Evolutionary conservation across 2,888 invertebrate species (phyloP).

Genomic region (Spicauda simplicius): DNA sequence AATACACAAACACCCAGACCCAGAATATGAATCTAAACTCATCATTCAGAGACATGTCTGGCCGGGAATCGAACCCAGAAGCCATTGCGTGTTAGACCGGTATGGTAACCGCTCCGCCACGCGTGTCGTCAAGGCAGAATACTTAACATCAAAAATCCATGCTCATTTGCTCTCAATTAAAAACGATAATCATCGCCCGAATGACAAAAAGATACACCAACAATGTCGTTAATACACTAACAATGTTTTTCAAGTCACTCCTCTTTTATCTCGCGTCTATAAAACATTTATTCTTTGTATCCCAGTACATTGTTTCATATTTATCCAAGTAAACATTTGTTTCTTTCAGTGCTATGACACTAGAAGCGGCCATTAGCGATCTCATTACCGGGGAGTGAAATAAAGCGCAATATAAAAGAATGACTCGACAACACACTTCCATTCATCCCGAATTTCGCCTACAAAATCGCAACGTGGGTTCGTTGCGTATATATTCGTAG

Average conservation of each 20-base stretch:
- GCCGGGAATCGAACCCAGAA: no score
- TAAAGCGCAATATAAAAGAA: conserved; percentile 79
- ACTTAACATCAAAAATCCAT: no score
- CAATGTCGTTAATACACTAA: background rate
- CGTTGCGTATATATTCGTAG: no score
- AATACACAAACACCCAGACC: no score
- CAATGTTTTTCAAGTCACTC: background rate
- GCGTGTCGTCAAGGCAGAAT: no score
- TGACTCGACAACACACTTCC: conserved; percentile 64
- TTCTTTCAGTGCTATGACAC: conserved; percentile 24
- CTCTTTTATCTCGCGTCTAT: conserved; percentile 5
- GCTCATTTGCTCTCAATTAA: no score
- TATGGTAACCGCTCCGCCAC: no score
- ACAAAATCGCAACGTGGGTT: conserved; percentile 9
- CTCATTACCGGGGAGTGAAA: conserved; percentile 74
- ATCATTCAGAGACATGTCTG: no score
- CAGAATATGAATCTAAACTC: no score
- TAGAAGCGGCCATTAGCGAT: conserved; percentile 48
- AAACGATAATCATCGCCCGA: background rate
- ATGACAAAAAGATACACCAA: background rate
- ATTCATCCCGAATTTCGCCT: conserved; percentile 53
- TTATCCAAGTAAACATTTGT: conserved; percentile 27
- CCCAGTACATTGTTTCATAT: conserved; percentile 16
- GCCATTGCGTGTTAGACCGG: no score
- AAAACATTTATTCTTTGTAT: conserved; percentile 8